phyloP scores from a whole-genome alignment of 2,113 vertebrate genomes.

The Machaerirhynchus nigripectus region DNA sequence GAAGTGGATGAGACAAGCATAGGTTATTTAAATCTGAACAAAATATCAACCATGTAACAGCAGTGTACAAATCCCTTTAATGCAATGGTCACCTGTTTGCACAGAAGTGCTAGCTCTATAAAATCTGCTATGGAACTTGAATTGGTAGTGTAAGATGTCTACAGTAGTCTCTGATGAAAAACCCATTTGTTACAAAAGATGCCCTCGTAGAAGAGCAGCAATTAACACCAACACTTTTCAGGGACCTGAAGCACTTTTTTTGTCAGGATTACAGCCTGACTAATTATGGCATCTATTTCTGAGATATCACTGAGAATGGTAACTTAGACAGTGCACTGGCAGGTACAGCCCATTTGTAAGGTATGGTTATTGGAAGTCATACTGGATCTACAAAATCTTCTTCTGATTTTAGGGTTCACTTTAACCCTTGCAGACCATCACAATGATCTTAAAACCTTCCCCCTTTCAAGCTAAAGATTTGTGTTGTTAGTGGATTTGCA shows the following conservation, averaged over 20 bases:
- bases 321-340: background rate
- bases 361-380: background rate
- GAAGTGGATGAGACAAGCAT: background rate
- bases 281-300: background rate
- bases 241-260: background rate
- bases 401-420: background rate
- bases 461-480: background rate
- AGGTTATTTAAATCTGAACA: slow-evolving; percentile 25
- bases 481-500: background rate
- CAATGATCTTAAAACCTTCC: background rate
- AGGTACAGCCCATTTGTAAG: background rate
- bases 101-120: background rate
- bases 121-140: background rate
- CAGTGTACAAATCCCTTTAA: background rate
- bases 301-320: background rate
- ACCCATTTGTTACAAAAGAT: background rate
- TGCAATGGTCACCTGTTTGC: background rate
- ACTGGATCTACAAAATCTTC: background rate
- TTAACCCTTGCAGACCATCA: background rate
- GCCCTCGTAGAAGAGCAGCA: background rate
- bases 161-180: background rate
- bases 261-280: background rate
- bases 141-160: background rate
- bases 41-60: background rate
- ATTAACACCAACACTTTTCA: background rate